These are phyloP conservation scores for Diglossa cyanea DNA, from an alignment of 2,797 vertebrate genomes.

Conservation along the genomic window DNA sequence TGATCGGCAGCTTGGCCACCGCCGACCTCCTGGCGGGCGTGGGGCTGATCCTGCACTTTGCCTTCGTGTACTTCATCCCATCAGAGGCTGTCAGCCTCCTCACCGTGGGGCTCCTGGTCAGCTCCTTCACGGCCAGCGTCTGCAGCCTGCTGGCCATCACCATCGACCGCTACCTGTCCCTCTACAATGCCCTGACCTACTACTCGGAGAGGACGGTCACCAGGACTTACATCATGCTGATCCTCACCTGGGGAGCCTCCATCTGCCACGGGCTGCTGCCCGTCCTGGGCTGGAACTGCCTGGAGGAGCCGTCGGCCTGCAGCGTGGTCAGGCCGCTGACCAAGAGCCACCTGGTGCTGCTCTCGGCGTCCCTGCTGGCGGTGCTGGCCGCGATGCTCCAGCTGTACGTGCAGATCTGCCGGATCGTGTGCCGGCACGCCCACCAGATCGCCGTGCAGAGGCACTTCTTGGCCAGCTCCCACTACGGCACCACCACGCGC, in stretches of 20 bases:
- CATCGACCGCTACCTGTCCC: constrained; percentile 90
- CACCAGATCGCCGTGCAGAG: constrained; percentile 94
- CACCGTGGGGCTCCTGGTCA: constrained; percentile 86
- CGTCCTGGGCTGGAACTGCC: constrained; percentile 90
- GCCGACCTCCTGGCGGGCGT: constrained; percentile 90
- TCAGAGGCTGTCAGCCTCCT: constrained; percentile 81
- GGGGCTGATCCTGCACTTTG: constrained; percentile 87
- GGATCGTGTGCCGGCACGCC: constrained; percentile 86
- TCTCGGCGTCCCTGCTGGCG: constrained; percentile 86
- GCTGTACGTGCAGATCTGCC: constrained; percentile 90
- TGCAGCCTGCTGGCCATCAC: constrained; percentile 91
- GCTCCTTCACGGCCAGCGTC: constrained; percentile 88
- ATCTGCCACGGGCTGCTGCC: constrained; percentile 84
- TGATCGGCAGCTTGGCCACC: constrained; percentile 88
- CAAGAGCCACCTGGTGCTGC: constrained; percentile 85
- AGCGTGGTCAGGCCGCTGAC: constrained; percentile 87
- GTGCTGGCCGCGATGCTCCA: constrained; percentile 87
- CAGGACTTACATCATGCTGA: constrained; percentile 84
- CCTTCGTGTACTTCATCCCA: constrained; percentile 80
- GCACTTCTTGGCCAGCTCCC: constrained; percentile 84
- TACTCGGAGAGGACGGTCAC: constrained; percentile 84
- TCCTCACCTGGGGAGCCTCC: constrained; percentile 85
- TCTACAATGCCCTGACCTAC: constrained; percentile 92
- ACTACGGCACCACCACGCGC: constrained; percentile 78
- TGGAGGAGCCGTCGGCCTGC: constrained; percentile 77